Percentiles rank a stretch among this genome's conserved stretches.
These are phyloP conservation scores for Embiotoca jacksoni DNA, from an alignment of 2,113 vertebrate genomes.

Conservation along the genomic window DNA sequence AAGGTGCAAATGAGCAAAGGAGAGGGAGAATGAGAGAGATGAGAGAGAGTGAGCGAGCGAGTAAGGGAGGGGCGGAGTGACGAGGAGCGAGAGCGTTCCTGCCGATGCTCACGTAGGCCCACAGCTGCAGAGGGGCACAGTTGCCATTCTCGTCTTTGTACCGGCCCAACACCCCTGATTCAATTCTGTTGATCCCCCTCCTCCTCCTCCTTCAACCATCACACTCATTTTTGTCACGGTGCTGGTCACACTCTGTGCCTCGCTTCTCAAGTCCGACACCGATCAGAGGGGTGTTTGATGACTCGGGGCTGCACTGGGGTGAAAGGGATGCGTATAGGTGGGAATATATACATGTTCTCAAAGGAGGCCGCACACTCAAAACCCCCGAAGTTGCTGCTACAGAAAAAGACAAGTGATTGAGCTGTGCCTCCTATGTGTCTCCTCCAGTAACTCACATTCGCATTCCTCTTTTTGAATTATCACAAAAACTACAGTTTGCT, in stretches of 20 bases:
- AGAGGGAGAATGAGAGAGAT: constrained; percentile 22
- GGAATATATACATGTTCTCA: constrained; percentile 28
- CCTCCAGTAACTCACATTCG: not conserved
- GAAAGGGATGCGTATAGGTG: constrained; percentile 53
- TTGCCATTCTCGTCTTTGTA: constrained; percentile 71
- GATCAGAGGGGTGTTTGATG: constrained; percentile 17
- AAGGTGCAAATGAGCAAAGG: constrained; percentile 58
- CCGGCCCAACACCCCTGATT: constrained; percentile 49
- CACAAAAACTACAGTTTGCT: constrained; percentile 4
- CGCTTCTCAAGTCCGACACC: constrained; percentile 42
- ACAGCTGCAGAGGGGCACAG: constrained; percentile 77
- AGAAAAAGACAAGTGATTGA: constrained; percentile 9
- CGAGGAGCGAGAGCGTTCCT: constrained; percentile 70
- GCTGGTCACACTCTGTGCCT: constrained; percentile 66
- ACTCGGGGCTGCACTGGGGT: constrained; percentile 2
- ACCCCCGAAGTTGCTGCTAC: constrained; percentile 6
- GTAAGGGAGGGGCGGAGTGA: constrained; percentile 53
- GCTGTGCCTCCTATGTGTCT: constrained; percentile 3
- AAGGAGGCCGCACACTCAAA: constrained; percentile 26
- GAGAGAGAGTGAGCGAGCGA: constrained; percentile 32
- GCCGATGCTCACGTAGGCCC: constrained; percentile 82
- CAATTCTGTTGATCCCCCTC: constrained; percentile 41
- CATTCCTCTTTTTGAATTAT: not conserved
- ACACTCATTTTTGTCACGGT: constrained; percentile 56
- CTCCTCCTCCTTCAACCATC: constrained; percentile 1